Percentiles rank a stretch among this genome's conserved stretches.
Conservation (phyloP, 2,888 invertebrate genomes). For the Bibio marci region DNA sequence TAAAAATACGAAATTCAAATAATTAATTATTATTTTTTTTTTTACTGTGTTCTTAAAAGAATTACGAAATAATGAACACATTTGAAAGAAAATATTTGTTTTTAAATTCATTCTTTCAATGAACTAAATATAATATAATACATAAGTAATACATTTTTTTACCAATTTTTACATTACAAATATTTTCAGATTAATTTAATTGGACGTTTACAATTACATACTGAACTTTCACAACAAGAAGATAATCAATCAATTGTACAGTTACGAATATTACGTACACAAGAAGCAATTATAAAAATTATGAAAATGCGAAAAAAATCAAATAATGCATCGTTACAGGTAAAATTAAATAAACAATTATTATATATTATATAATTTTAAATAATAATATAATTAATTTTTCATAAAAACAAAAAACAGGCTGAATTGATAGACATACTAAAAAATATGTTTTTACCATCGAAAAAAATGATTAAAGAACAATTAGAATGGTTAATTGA, state of each 20-base stretch:
- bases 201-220: conserved; percentile 86
- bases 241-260: conserved; percentile 98
- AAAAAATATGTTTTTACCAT: conserved; percentile 98
- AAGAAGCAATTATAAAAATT: conserved; percentile 98
- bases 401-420: no score
- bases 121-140: neutral
- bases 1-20: no score
- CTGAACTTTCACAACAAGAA: conserved; percentile 88
- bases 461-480: conserved; percentile 99
- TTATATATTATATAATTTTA: conserved; percentile 6
- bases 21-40: no score
- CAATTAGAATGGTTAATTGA: conserved; percentile 99
- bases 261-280: conserved; percentile 75
- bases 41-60: no score
- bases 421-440: conserved; percentile 95
- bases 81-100: no score
- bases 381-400: conserved; percentile 1
- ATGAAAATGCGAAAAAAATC: conserved; percentile 95
- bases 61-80: no score
- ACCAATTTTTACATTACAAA: neutral
- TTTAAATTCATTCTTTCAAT: no score
- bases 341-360: no score
- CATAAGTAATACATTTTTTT: neutral
- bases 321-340: conserved; percentile 84
- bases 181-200: conserved; percentile 63